A percentile compares a stretch with the other conserved stretches of the same genome.
phyloP scores from a whole-genome alignment of 2,113 vertebrate genomes.

The Hyperoodon ampullatus region DNA sequence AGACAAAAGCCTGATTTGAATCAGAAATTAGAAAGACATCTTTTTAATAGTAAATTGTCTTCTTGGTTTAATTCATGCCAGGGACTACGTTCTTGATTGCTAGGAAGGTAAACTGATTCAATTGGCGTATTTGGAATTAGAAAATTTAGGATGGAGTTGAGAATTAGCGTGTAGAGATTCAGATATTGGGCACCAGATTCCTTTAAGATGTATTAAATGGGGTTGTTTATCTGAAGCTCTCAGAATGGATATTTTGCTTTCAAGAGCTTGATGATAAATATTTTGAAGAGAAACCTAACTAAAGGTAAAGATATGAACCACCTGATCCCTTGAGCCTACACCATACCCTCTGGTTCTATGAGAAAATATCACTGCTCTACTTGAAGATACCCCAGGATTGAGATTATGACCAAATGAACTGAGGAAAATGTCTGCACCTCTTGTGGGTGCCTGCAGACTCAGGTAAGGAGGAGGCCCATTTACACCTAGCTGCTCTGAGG shows the following conservation, averaged over 20 bases:
- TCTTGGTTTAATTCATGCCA: not conserved
- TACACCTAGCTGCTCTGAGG: not conserved
- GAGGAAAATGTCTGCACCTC: not conserved
- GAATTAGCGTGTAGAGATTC: not conserved
- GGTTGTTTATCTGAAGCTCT: not conserved
- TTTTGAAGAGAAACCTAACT: not conserved
- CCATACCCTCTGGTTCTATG: not conserved
- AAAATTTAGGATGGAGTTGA: not conserved
- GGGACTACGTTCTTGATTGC: not conserved
- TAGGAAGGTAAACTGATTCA: not conserved
- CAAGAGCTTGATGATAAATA: not conserved
- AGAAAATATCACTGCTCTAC: not conserved
- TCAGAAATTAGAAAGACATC: not conserved
- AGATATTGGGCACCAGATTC: not conserved
- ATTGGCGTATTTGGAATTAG: not conserved
- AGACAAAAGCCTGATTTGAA: not conserved
- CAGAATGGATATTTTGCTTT: not conserved
- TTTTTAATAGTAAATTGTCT: not conserved
- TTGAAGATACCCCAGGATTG: not conserved
- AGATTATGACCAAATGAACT: not conserved
- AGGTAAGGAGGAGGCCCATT: not conserved
- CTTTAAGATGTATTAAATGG: not conserved
- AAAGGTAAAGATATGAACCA: not conserved
- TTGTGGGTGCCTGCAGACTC: not conserved
- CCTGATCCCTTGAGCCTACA: not conserved